phyloP scores from a whole-genome alignment of 2,888 invertebrate species.

The Plebejus melissa region DNA sequence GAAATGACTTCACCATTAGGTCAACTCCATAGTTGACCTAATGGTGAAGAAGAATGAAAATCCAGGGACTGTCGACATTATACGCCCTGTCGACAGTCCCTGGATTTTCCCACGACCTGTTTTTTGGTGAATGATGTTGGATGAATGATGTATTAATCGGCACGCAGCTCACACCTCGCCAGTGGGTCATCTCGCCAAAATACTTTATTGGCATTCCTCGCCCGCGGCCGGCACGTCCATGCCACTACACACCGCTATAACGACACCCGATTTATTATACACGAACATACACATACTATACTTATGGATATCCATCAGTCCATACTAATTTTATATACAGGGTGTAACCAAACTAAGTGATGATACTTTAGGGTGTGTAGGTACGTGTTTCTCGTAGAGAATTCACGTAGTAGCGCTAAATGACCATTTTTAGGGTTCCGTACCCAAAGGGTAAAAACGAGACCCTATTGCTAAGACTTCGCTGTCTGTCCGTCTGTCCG shows the following conservation, averaged over 20 bases:
- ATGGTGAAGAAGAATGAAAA: neutral
- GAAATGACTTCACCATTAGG: neutral
- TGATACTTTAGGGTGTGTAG: no score
- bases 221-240: conserved; percentile 9
- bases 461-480: no score
- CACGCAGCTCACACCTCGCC: conserved; percentile 5
- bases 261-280: neutral
- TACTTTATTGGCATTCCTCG: conserved; percentile 4
- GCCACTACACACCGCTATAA: conserved; percentile 21
- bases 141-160: neutral
- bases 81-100: neutral
- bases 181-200: conserved; percentile 27
- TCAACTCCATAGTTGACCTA: neutral
- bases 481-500: no score
- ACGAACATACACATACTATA: neutral
- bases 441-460: no score
- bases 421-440: no score
- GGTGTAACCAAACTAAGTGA: no score
- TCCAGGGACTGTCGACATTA: no score
- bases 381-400: no score
- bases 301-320: neutral
- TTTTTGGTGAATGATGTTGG: neutral
- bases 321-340: neutral
- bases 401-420: no score
- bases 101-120: conserved; percentile 18